Evolutionary conservation across 2,113 vertebrate species (phyloP).

Genomic region (Eurystomus gularis): DNA sequence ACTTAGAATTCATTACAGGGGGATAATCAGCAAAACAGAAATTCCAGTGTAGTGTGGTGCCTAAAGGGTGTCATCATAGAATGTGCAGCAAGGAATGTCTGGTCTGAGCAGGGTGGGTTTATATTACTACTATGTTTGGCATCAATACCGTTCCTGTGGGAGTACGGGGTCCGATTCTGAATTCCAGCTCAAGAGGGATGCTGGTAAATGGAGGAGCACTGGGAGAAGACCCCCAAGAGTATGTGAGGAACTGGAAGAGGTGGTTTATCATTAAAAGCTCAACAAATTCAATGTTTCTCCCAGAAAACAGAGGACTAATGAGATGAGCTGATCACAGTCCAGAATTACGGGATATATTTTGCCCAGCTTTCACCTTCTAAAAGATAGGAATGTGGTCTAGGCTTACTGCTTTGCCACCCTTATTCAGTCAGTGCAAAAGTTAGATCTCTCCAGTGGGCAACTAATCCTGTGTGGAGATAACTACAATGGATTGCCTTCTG

Average conservation of each 20-base stretch:
- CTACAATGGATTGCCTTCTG: neutral
- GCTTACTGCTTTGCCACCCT: neutral
- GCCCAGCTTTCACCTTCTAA: neutral
- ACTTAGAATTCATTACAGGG: neutral
- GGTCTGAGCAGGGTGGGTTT: neutral
- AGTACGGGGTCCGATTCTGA: neutral
- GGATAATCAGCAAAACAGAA: neutral
- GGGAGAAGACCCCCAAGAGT: neutral
- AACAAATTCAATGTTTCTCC: neutral
- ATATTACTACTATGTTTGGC: neutral
- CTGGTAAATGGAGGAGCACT: neutral
- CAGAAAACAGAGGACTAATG: neutral
- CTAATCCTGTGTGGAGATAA: neutral
- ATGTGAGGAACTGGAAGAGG: neutral
- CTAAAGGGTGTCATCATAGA: neutral
- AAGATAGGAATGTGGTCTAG: neutral
- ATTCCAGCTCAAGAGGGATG: neutral
- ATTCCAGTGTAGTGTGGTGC: neutral
- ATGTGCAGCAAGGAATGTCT: neutral
- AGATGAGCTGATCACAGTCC: neutral
- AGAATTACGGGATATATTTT: neutral
- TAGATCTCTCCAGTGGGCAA: neutral
- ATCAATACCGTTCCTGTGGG: neutral
- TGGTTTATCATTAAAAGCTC: neutral
- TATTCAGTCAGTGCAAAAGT: neutral